Evolutionary conservation across 2,888 invertebrate species (phyloP).

Genomic region (Plebejus melissa): DNA sequence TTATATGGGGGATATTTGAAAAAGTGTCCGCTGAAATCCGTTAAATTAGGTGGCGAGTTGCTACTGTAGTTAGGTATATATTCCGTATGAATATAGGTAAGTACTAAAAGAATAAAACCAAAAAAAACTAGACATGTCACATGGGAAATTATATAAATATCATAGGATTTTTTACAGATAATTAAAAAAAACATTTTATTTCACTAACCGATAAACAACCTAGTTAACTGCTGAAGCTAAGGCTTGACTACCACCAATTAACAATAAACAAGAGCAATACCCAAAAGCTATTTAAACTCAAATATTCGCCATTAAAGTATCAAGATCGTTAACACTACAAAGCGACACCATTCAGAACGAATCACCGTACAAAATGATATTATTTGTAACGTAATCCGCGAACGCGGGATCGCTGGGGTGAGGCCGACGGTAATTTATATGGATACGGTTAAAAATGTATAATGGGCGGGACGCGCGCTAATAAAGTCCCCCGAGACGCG

Average conservation of each 20-base stretch:
- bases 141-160: too few relatives aligned
- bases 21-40: too few relatives aligned
- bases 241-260: background rate
- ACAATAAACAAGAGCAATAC: background rate
- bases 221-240: background rate
- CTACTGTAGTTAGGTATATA: too few relatives aligned
- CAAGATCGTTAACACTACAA: constrained; percentile 49
- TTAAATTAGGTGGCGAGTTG: too few relatives aligned
- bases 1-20: too few relatives aligned
- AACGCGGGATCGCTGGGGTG: constrained; percentile 69
- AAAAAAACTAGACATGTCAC: too few relatives aligned
- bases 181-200: too few relatives aligned
- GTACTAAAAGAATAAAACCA: too few relatives aligned
- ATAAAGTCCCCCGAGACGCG: constrained; percentile 66
- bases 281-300: background rate
- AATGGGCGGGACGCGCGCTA: constrained; percentile 70
- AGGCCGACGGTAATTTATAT: constrained; percentile 78
- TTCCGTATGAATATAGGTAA: too few relatives aligned
- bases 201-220: too few relatives aligned
- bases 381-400: constrained; percentile 79
- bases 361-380: constrained; percentile 79
- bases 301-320: constrained; percentile 41
- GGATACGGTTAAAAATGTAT: constrained; percentile 79
- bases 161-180: too few relatives aligned
- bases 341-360: constrained; percentile 74